Percentiles rank a stretch among this genome's conserved stretches.
Conservation (phyloP, 2,113 vertebrate species). For the Isichthys henryi region DNA sequence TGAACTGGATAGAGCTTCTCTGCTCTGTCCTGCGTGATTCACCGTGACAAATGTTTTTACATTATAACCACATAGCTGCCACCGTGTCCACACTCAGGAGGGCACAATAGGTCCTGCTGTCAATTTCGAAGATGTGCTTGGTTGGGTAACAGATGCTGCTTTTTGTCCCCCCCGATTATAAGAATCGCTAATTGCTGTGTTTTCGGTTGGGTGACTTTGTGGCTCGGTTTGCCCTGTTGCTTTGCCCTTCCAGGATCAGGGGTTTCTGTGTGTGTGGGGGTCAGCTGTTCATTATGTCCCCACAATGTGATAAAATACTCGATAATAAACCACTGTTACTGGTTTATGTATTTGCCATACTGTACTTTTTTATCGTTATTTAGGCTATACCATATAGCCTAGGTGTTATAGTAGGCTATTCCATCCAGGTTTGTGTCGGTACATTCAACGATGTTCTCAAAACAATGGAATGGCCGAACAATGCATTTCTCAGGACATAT, state of each 20-base stretch:
- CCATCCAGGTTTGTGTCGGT: background rate
- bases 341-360: background rate
- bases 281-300: background rate
- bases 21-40: background rate
- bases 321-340: background rate
- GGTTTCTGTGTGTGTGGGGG: background rate
- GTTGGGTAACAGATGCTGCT: background rate
- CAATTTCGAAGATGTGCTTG: background rate
- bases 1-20: background rate
- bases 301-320: background rate
- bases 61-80: background rate
- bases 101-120: background rate
- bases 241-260: background rate
- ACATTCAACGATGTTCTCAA: background rate
- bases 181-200: background rate
- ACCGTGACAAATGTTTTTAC: background rate
- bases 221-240: background rate
- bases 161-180: background rate
- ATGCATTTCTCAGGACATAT: background rate
- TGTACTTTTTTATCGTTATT: background rate
- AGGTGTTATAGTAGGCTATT: background rate
- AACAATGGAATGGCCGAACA: background rate
- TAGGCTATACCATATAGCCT: background rate
- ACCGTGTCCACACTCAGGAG: background rate
- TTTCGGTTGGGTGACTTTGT: background rate